Percentiles rank a stretch among this genome's conserved stretches.
These are phyloP conservation scores for Takifugu ocellatus DNA, from an alignment of 2,797 vertebrate species.

Conservation along the genomic window DNA sequence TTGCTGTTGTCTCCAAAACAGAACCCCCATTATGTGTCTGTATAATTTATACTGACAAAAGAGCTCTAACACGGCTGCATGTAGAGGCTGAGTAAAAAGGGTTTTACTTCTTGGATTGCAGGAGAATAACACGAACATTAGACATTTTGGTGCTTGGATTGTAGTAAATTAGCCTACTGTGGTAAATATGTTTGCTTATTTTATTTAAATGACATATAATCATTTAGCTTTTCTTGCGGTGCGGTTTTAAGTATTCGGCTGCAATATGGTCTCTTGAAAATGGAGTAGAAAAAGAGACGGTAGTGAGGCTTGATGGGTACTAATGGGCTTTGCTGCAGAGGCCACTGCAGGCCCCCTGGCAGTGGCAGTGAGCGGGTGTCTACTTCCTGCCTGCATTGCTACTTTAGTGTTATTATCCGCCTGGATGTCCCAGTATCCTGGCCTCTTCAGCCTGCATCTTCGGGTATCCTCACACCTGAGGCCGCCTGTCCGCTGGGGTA, in stretches of 20 bases:
- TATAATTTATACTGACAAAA: no score
- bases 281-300: not conserved
- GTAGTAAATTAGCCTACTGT: no score
- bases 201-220: not conserved
- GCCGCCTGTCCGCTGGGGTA: constrained; percentile 13
- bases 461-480: constrained; percentile 15
- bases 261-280: constrained; percentile 1
- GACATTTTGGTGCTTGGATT: no score
- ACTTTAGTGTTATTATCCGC: constrained; percentile 43
- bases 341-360: constrained; percentile 17
- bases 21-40: no score
- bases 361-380: constrained; percentile 52
- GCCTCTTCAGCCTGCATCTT: constrained; percentile 18
- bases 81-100: not conserved
- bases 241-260: not conserved
- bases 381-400: constrained; percentile 29
- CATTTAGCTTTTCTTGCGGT: constrained; percentile 11
- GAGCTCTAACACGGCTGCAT: no score
- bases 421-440: constrained; percentile 8
- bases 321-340: constrained; percentile 27
- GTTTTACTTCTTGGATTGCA: not conserved
- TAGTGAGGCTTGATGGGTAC: constrained; percentile 29
- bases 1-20: not conserved
- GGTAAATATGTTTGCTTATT: not conserved
- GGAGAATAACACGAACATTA: not conserved